These are phyloP conservation scores for Puma concolor DNA, from an alignment of 2,113 vertebrate genomes.

Conservation along the genomic window DNA sequence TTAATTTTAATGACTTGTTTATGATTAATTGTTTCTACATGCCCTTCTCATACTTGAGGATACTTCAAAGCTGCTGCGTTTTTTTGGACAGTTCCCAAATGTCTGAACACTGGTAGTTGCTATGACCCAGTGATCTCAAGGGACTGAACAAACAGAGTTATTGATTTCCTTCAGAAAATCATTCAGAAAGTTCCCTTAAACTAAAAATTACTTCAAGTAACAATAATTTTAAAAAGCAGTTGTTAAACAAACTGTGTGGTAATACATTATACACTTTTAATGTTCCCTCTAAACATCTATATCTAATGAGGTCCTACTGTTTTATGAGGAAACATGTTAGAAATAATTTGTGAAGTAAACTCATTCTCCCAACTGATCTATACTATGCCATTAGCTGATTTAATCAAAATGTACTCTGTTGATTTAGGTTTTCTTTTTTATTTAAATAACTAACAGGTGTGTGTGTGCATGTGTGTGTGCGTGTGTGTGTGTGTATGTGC, in stretches of 20 bases:
- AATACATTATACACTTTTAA: slow-evolving; percentile 70
- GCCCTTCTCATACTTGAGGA: slow-evolving; percentile 81
- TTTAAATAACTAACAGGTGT: slow-evolving; percentile 14
- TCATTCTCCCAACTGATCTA: slow-evolving; percentile 30
- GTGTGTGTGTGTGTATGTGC: background rate
- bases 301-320: slow-evolving; percentile 59
- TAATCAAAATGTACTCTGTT: slow-evolving; percentile 63
- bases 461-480: background rate
- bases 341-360: slow-evolving; percentile 63
- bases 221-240: slow-evolving; percentile 53
- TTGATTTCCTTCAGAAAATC: slow-evolving; percentile 77
- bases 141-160: slow-evolving; percentile 56
- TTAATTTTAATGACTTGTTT: slow-evolving; percentile 87
- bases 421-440: slow-evolving; percentile 39
- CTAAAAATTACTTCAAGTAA: slow-evolving; percentile 60
- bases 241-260: background rate
- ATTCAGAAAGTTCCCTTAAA: slow-evolving; percentile 40
- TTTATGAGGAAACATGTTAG: slow-evolving; percentile 59
- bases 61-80: slow-evolving; percentile 75
- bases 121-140: slow-evolving; percentile 72
- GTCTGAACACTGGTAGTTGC: slow-evolving; percentile 59
- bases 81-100: slow-evolving; percentile 53
- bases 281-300: slow-evolving; percentile 37
- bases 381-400: slow-evolving; percentile 18
- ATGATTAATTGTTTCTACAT: slow-evolving; percentile 87